phyloP scores from a whole-genome alignment of 2,888 invertebrate species.

The Eustalomyia histrio region DNA sequence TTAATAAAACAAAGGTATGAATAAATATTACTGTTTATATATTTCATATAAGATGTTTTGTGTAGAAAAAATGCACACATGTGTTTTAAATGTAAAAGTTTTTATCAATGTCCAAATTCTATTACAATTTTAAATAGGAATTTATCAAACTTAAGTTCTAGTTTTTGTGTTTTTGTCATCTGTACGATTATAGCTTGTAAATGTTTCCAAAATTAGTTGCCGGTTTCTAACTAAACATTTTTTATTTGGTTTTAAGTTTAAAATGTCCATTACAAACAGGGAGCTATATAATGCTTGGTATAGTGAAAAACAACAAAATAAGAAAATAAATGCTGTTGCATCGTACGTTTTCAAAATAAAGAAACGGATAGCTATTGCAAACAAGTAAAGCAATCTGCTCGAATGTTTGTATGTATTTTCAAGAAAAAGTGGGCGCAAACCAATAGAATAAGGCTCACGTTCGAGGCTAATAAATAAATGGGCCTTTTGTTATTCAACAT shows the following conservation, averaged over 20 bases:
- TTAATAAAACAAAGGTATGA: not conserved
- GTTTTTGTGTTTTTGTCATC: slow-evolving; percentile 12
- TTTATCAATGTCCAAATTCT: slow-evolving; percentile 3
- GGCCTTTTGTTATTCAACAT: slow-evolving; percentile 11
- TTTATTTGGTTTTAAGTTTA: no score
- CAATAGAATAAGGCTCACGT: slow-evolving; percentile 6
- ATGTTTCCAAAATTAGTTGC: slow-evolving; percentile 13
- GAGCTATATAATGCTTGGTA: no score
- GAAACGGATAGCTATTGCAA: not conserved
- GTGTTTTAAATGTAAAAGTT: not conserved
- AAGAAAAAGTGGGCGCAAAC: not conserved
- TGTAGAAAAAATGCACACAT: not conserved
- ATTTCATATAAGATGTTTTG: not conserved
- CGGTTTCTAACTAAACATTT: not conserved
- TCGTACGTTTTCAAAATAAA: not conserved
- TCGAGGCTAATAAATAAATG: slow-evolving; percentile 6
- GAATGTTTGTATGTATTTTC: slow-evolving; percentile 9
- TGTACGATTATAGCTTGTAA: slow-evolving; percentile 1
- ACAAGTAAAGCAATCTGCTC: no score
- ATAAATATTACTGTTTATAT: slow-evolving; percentile 1
- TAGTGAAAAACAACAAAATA: slow-evolving; percentile 32
- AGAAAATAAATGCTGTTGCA: slow-evolving; percentile 34
- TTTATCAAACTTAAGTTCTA: slow-evolving; percentile 8
- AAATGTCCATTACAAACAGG: no score
- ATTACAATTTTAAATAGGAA: slow-evolving; percentile 7